Base-by-base conservation (phyloP, 2,797 vertebrate genomes). In the Characodon lateralis region DNA sequence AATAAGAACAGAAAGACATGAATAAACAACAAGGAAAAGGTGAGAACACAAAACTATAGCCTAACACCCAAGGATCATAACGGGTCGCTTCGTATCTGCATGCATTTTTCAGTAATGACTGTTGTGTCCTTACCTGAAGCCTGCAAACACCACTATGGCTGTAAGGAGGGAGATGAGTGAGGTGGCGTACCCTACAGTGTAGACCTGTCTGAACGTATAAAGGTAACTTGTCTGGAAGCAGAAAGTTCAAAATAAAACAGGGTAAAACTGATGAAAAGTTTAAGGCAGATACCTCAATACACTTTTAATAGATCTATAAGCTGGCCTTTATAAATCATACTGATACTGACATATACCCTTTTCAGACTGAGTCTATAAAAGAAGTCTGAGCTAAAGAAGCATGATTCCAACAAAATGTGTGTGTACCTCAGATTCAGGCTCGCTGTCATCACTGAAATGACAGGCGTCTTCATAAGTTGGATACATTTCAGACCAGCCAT, bases 401-500 rank as follows among this genome's bases (percentile, higher is more conserved):
- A 16, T 59, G 1, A 46, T 69, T 31, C 10, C n/a, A 55, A 72
- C 8, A 61, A 59, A 50, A 6, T 59, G 46, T 78, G 35, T 80
- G 41, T 76, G 3, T 87, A 97, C 97, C 96, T 96, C 95, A 24
- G 95, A 94, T 80, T 96, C 96, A 1, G 95, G 92, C 26, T 91
- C 96, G 3, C 89, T 90, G 48, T 93, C 92, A 14, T 96, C 95
- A 55, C 92, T 94, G 82, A 97, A 95, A 0, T 88, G 84, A 68
- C 97, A 97, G 78, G 96, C 96, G 20, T 95, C 72, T 0, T 93
- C 87, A 24, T 97, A 97, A 0, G 95, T 78, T 6, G 96, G 97
- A 71, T 94, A 96, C 1, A 95, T 94, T 20, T 96, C 96, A 46
- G 95, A 96, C 97, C 97, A 97, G 69, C 95, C 93, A 0, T 91